phyloP scores from a whole-genome alignment of 2,797 vertebrate genomes.

The Helicolenus hilgendorfi region DNA sequence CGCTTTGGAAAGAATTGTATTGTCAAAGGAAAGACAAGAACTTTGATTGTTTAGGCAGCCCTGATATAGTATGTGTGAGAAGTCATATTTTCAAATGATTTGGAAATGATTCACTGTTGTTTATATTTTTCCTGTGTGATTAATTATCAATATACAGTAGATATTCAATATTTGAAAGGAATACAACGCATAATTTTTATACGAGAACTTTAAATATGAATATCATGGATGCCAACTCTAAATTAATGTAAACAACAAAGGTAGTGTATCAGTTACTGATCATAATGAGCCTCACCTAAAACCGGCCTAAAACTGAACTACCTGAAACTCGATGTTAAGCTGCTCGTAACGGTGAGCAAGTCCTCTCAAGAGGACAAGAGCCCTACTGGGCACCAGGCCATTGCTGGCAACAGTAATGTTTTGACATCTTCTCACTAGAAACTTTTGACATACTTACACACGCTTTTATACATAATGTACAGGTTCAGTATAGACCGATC shows the following conservation, averaged over 20 bases:
- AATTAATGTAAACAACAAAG: background rate
- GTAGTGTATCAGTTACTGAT: background rate
- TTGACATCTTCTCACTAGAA: background rate
- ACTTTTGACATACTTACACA: conserved; percentile 1
- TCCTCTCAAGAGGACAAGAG: conserved; percentile 14
- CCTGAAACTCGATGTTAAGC: conserved; percentile 1
- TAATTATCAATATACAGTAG: background rate
- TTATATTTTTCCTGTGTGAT: background rate
- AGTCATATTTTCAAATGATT: background rate
- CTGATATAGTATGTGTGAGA: background rate
- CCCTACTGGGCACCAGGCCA: conserved; percentile 24
- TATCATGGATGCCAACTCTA: background rate
- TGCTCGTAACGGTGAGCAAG: background rate
- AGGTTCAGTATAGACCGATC: background rate
- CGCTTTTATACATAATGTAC: background rate
- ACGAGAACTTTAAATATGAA: background rate
- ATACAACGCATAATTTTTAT: background rate
- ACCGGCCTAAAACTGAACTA: background rate
- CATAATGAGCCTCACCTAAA: background rate
- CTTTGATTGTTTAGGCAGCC: background rate
- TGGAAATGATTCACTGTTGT: background rate
- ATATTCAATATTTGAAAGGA: background rate
- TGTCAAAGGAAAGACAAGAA: background rate
- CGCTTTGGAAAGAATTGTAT: background rate
- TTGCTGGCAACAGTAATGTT: background rate